Base-by-base conservation (phyloP, 2,797 vertebrate species). In the Microctenopoma steveboyesi region DNA sequence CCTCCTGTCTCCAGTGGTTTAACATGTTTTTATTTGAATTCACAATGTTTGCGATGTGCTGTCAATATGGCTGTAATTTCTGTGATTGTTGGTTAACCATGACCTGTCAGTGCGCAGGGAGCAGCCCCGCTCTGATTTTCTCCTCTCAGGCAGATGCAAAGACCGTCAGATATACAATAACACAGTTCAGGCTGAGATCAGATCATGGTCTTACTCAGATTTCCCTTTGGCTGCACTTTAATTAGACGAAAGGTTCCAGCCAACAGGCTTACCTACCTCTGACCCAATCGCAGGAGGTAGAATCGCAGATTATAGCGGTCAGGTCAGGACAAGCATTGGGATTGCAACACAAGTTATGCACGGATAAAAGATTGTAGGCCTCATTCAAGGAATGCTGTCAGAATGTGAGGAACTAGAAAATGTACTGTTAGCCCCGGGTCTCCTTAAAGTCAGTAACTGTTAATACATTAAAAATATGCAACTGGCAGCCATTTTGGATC, bases 211-310 rank as follows among this genome's bases (percentile, higher is more conserved):
- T 74, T 81, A 68, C 86, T 88, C 89, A 71, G 47, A 78, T 91
- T 91, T 88, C 86, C 81, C 89, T 87, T 74, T 82, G 73, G 83
- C 80, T 79, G 76, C 71, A 65, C 81, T 86, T 87, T 92, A 89
- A 90, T 90, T 84, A 89, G 84, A 88, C 90, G 76, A 85, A 81
- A 81, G 66, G 72, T 70, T 84, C 51, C 63, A 80, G 86, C 77
- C 74, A 77, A 73, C 65, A 80, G 76, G 78, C 84, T 80, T 81
- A 76, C 27, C 55, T 74, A 72, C 79, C 69, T 86, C 65, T 84
- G 81, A 86, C 84, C 85, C 75, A 62, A 55, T 56, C 78, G 81
- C 62, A 45, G 51, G 61, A 78, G 75, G 82, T 18, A 18, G 18
- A 18, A 18, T 18, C 18, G 18, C 18, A 18, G 77, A 70, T 78